Evolutionary conservation across 2,888 invertebrate species (phyloP).

Genomic region (Sphinx pinastri): DNA sequence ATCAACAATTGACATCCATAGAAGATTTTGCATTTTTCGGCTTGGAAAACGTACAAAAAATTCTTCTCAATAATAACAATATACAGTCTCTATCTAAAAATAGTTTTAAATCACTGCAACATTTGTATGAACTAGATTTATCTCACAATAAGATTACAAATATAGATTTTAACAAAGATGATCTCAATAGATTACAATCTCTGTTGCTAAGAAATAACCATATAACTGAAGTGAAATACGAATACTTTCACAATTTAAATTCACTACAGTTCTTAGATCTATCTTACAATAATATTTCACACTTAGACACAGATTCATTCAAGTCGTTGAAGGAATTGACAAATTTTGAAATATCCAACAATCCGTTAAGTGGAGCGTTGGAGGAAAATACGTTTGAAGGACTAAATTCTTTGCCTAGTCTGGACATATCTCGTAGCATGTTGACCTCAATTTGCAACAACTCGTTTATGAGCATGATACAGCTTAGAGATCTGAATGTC

Average conservation of each 20-base stretch:
- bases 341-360: slow-evolving; percentile 59
- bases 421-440: slow-evolving; percentile 61
- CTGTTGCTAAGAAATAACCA: slow-evolving; percentile 55
- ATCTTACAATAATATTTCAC: slow-evolving; percentile 60
- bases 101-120: slow-evolving; percentile 52
- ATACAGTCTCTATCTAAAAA: slow-evolving; percentile 48
- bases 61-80: slow-evolving; percentile 59
- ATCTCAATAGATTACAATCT: slow-evolving; percentile 51
- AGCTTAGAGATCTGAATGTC: slow-evolving; percentile 57
- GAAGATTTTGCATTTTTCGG: slow-evolving; percentile 62
- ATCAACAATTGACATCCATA: slow-evolving; percentile 53
- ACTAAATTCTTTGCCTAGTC: slow-evolving; percentile 53
- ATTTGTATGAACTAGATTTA: slow-evolving; percentile 54
- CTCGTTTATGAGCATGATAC: slow-evolving; percentile 60
- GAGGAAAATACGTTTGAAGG: slow-evolving; percentile 59
- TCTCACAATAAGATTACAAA: slow-evolving; percentile 57
- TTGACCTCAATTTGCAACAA: slow-evolving; percentile 55
- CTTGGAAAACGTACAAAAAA: slow-evolving; percentile 43
- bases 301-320: slow-evolving; percentile 56
- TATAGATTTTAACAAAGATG: slow-evolving; percentile 56
- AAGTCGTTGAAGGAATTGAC: slow-evolving; percentile 48
- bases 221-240: slow-evolving; percentile 50
- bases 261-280: slow-evolving; percentile 59
- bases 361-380: slow-evolving; percentile 56
- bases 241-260: slow-evolving; percentile 50